Percentiles rank a stretch among this genome's conserved stretches.
These are phyloP conservation scores for Pomacea canaliculata DNA, from an alignment of 2,888 invertebrate species.

Conservation along the genomic window DNA sequence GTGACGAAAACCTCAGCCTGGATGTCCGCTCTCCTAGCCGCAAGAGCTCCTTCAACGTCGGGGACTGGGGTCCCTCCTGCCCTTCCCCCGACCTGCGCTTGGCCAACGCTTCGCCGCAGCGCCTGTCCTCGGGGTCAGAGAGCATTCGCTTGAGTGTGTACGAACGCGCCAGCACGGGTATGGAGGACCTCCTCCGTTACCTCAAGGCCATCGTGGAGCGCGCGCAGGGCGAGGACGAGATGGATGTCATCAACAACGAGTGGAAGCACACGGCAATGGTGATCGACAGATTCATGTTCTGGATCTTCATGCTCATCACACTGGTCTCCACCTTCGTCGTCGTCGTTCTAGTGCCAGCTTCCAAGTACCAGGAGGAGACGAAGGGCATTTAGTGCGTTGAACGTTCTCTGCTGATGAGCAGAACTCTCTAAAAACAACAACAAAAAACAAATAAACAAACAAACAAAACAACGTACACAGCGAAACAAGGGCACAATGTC, in stretches of 20 bases:
- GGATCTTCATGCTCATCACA: constrained; percentile 59
- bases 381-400: constrained; percentile 29
- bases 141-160: constrained; percentile 34
- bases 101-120: constrained; percentile 13
- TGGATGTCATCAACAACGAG: constrained; percentile 59
- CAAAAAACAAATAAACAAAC: too few species aligned
- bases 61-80: constrained; percentile 8
- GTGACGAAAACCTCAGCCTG: constrained; percentile 39
- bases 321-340: constrained; percentile 54
- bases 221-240: constrained; percentile 58
- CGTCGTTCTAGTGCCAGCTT: constrained; percentile 57
- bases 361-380: constrained; percentile 36
- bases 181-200: constrained; percentile 60
- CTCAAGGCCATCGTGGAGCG: constrained; percentile 59
- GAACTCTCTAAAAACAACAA: too few species aligned
- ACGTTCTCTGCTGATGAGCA: background rate
- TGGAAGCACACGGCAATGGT: constrained; percentile 67
- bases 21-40: constrained; percentile 35
- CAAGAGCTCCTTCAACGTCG: constrained; percentile 39
- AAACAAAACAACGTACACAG: too few species aligned
- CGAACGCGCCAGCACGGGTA: constrained; percentile 35
- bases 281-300: constrained; percentile 63
- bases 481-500: too few species aligned
- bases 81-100: background rate
- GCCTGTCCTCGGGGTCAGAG: constrained; percentile 27